These are phyloP conservation scores for Agrotis exclamationis DNA, from an alignment of 2,888 invertebrate genomes.

Conservation along the genomic window DNA sequence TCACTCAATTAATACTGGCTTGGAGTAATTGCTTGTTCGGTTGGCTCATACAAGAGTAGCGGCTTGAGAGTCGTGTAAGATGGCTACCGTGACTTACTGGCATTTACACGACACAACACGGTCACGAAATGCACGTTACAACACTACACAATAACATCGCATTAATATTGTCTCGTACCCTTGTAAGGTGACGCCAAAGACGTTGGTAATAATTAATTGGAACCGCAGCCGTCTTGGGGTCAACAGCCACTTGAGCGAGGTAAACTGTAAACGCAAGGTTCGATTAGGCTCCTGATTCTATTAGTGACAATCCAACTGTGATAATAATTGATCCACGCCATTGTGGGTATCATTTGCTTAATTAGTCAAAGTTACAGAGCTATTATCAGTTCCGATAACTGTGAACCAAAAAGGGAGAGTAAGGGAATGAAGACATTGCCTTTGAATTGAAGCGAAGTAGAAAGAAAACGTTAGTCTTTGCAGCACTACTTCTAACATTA, in stretches of 20 bases:
- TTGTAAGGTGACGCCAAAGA: constrained; percentile 17
- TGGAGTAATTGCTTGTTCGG: constrained; percentile 54
- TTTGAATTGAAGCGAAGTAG: constrained; percentile 30
- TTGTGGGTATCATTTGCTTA: constrained; percentile 24
- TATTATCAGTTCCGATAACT: constrained; percentile 13
- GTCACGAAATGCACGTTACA: constrained; percentile 29
- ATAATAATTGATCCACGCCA: constrained; percentile 6
- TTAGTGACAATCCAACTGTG: constrained; percentile 18
- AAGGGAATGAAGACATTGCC: constrained; percentile 15
- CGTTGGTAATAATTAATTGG: constrained; percentile 35
- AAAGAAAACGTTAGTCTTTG: constrained; percentile 24
- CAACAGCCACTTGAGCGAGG: constrained; percentile 18
- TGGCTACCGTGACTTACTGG: constrained; percentile 23
- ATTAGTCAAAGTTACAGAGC: constrained; percentile 3
- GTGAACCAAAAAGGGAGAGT: constrained; percentile 13
- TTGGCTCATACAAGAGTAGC: constrained; percentile 30
- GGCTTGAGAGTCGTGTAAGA: constrained; percentile 29
- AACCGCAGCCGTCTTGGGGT: constrained; percentile 8
- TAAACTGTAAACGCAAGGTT: constrained; percentile 12
- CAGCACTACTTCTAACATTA: constrained; percentile 8
- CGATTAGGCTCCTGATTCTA: constrained; percentile 32
- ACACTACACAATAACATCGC: constrained; percentile 27
- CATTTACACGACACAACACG: constrained; percentile 14
- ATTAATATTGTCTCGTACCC: constrained; percentile 24
- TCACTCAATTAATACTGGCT: constrained; percentile 56